Evolutionary conservation across 2,113 vertebrate genomes (phyloP).

Genomic region (Laterallus jamaicensis): DNA sequence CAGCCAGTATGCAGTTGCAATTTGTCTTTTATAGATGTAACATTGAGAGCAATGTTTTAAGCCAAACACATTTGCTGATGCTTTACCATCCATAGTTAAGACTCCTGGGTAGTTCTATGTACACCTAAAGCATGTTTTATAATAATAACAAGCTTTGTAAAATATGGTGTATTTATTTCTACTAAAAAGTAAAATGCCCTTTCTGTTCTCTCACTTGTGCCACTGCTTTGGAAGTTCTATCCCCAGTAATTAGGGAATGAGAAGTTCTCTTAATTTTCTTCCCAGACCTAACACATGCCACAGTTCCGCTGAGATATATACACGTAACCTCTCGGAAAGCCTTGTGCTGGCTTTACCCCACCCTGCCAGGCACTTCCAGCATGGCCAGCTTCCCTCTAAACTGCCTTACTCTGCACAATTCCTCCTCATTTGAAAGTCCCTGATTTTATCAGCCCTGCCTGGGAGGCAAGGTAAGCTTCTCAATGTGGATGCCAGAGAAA

Average conservation of each 20-base stretch:
- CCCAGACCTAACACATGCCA: background rate
- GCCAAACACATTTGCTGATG: background rate
- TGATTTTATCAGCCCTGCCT: slow-evolving; percentile 58
- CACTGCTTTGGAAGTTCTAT: background rate
- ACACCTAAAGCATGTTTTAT: background rate
- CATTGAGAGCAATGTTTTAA: background rate
- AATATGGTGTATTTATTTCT: background rate
- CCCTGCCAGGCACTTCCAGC: background rate
- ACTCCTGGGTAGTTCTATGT: background rate
- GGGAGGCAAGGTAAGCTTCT: slow-evolving; percentile 11
- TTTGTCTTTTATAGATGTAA: background rate
- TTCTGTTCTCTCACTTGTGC: background rate
- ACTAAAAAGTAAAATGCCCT: background rate
- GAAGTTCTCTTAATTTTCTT: background rate
- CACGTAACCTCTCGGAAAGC: background rate
- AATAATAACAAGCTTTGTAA: background rate
- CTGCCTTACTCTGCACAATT: background rate
- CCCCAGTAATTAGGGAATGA: background rate
- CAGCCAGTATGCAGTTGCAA: background rate
- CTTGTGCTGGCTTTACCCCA: background rate
- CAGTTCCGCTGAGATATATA: background rate
- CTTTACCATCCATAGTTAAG: background rate
- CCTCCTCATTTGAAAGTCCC: slow-evolving; percentile 43
- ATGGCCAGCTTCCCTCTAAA: background rate
- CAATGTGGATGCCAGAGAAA: background rate